Conservation (phyloP, 2,113 vertebrate species). For the Sardina pilchardus region DNA sequence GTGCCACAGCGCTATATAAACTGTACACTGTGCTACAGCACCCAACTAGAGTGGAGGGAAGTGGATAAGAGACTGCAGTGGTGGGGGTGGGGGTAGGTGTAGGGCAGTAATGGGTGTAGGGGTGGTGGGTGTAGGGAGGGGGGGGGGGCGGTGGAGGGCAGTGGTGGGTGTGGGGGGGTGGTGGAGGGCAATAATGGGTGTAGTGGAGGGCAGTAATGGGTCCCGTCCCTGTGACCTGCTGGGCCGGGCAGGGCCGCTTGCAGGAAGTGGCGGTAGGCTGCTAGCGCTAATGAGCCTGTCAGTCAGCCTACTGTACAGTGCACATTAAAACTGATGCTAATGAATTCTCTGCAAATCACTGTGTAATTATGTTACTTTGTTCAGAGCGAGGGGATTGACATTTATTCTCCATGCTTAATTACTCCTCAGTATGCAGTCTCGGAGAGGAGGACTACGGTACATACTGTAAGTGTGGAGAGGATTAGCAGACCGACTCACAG, state of each 20-base stretch:
- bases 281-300: not conserved
- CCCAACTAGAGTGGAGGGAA: too few species aligned
- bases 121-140: too few species aligned
- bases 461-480: not conserved
- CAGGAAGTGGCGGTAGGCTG: not conserved
- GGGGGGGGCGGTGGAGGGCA: too few species aligned
- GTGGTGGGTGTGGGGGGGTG: too few species aligned
- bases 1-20: too few species aligned
- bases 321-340: conserved; percentile 42
- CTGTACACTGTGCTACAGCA: too few species aligned
- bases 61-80: too few species aligned
- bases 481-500: too few species aligned
- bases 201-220: not conserved
- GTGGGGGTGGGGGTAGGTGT: too few species aligned
- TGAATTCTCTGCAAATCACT: conserved; percentile 37
- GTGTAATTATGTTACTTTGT: conserved; percentile 48
- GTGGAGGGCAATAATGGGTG: not conserved
- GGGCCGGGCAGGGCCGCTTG: not conserved
- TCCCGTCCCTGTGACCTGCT: not conserved
- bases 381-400: conserved; percentile 46
- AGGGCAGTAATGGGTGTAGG: too few species aligned
- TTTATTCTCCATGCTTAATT: conserved; percentile 42
- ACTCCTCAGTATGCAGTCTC: conserved; percentile 29
- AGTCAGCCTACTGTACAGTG: not conserved
- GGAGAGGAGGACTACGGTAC: not conserved